Evolutionary conservation across 2,797 vertebrate genomes (phyloP).

Genomic region (Gymnoscopelus microlampas): DNA sequence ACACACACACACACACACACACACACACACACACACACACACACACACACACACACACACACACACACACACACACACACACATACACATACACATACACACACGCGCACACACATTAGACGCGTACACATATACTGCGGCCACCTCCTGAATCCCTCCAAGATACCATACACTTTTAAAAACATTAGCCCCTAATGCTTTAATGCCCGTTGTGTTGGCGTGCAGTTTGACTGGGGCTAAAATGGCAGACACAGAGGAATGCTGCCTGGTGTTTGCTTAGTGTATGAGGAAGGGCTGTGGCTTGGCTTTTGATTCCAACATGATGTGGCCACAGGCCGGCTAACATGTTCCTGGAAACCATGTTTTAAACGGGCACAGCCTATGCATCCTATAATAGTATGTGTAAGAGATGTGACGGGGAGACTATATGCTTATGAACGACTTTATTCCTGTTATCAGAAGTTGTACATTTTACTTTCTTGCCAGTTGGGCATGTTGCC

Average conservation of each 20-base stretch:
- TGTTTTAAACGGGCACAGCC: too few species aligned
- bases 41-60: conserved; percentile 15
- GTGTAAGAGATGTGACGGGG: too few species aligned
- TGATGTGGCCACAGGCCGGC: conserved; percentile 40
- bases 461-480: too few species aligned
- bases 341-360: neutral
- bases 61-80: conserved; percentile 1
- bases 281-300: conserved; percentile 59
- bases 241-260: conserved; percentile 79
- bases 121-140: conserved; percentile 21
- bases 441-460: too few species aligned
- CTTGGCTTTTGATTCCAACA: conserved; percentile 62
- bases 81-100: conserved; percentile 21
- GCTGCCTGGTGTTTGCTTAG: conserved; percentile 71
- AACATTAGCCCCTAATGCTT: conserved; percentile 86
- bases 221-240: conserved; percentile 73
- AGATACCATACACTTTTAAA: conserved; percentile 84
- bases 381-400: too few species aligned
- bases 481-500: too few species aligned
- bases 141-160: conserved; percentile 72
- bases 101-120: neutral
- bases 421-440: too few species aligned
- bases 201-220: conserved; percentile 79
- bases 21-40: conserved; percentile 43
- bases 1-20: conserved; percentile 52